These are phyloP conservation scores for Sterrhoptilus dennistouni DNA, from an alignment of 2,113 vertebrate genomes.

Conservation along the genomic window DNA sequence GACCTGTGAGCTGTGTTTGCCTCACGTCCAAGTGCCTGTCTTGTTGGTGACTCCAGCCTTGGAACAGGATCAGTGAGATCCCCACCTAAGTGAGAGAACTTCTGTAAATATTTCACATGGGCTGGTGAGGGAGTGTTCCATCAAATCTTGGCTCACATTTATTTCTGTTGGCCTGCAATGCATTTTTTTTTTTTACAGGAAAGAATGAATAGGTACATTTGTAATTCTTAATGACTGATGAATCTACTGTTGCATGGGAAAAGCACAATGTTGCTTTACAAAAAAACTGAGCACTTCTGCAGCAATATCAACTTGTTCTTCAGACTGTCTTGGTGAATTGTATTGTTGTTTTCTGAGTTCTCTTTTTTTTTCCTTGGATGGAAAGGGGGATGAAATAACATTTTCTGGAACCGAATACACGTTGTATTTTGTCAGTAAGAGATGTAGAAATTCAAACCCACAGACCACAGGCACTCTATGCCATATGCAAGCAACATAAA, in stretches of 20 bases:
- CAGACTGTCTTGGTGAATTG: neutral
- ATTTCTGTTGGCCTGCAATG: neutral
- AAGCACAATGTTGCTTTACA: neutral
- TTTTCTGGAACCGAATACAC: neutral
- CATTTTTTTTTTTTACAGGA: neutral
- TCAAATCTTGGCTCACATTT: neutral
- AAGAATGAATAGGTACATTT: neutral
- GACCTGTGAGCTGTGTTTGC: neutral
- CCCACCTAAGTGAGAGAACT: neutral
- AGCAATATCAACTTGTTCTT: neutral
- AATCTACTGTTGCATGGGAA: neutral
- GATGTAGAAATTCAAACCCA: neutral
- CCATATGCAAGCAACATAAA: conserved; percentile 16
- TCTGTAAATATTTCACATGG: neutral
- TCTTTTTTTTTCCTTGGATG: neutral
- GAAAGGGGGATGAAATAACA: neutral
- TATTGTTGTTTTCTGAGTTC: neutral
- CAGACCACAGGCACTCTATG: neutral
- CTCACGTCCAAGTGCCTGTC: neutral
- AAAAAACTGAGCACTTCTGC: neutral
- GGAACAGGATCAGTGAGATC: conserved; percentile 9
- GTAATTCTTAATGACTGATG: conserved; percentile 38
- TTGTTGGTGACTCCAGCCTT: neutral
- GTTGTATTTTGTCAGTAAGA: neutral
- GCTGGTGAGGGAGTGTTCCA: neutral